phyloP scores from a whole-genome alignment of 2,797 vertebrate genomes.

The Cryptoblepharus egeriae region DNA sequence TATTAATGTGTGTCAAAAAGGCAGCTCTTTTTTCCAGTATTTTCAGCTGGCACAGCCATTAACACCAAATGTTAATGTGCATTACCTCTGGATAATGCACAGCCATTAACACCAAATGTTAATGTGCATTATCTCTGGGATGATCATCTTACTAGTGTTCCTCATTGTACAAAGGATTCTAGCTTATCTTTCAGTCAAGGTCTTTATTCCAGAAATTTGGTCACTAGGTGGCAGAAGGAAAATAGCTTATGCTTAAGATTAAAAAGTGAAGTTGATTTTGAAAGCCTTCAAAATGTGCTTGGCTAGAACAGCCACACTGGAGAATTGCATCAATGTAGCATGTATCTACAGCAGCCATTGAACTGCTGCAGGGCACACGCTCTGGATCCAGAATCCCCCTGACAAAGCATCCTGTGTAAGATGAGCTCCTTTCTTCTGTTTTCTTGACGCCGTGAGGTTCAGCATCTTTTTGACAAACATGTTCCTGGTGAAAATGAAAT shows the following conservation, averaged over 20 bases:
- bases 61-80: not conserved
- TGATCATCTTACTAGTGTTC: conserved; percentile 42
- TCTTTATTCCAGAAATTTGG: conserved; percentile 37
- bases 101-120: not conserved
- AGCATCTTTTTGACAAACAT: conserved; percentile 20
- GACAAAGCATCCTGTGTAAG: not conserved
- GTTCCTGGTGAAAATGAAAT: conserved; percentile 20
- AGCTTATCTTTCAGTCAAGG: not conserved
- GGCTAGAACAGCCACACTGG: not conserved
- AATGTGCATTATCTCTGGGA: conserved; percentile 37
- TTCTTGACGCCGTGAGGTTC: not conserved
- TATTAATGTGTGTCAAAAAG: not conserved
- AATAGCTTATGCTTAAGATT: conserved; percentile 56
- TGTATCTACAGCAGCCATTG: no score
- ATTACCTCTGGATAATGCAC: conserved; percentile 35
- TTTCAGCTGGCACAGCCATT: not conserved
- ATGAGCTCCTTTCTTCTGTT: not conserved
- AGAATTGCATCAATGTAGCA: no score
- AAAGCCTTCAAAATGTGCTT: not conserved
- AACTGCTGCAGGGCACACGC: not conserved
- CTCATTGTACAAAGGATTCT: conserved; percentile 15
- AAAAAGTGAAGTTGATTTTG: not conserved
- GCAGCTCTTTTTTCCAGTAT: not conserved
- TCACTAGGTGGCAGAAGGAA: conserved; percentile 73
- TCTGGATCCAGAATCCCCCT: not conserved